phyloP scores from a whole-genome alignment of 2,113 vertebrate genomes.

The Crotalus horridus region DNA sequence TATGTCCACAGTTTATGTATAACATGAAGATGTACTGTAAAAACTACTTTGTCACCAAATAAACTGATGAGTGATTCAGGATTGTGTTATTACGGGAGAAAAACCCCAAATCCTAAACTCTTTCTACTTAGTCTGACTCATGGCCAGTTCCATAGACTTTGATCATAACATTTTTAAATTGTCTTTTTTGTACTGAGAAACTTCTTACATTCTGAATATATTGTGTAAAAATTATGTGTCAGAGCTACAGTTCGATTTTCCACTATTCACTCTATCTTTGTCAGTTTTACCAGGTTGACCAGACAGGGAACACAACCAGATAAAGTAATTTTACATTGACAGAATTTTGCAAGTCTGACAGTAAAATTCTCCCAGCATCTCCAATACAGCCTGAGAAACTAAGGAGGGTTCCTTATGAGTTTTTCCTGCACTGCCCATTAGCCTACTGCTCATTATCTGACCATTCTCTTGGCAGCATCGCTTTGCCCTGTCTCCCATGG shows the following conservation, averaged over 20 bases:
- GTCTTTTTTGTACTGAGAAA: background rate
- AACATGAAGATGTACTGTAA: background rate
- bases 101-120: background rate
- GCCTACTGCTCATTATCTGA: background rate
- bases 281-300: background rate
- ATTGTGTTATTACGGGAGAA: background rate
- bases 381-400: background rate
- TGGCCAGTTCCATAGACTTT: background rate
- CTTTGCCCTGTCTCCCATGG: background rate
- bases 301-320: background rate
- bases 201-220: background rate
- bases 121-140: background rate
- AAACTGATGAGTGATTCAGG: background rate
- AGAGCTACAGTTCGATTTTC: background rate
- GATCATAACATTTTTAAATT: background rate
- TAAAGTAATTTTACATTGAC: background rate
- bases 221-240: background rate
- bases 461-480: background rate
- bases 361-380: background rate
- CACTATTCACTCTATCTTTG: background rate
- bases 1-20: background rate
- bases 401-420: background rate
- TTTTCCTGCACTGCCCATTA: background rate
- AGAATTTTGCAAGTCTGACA: background rate
- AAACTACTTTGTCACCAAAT: background rate